Base-by-base conservation (phyloP, 2,888 invertebrate species). In the Eudemis profundana region DNA sequence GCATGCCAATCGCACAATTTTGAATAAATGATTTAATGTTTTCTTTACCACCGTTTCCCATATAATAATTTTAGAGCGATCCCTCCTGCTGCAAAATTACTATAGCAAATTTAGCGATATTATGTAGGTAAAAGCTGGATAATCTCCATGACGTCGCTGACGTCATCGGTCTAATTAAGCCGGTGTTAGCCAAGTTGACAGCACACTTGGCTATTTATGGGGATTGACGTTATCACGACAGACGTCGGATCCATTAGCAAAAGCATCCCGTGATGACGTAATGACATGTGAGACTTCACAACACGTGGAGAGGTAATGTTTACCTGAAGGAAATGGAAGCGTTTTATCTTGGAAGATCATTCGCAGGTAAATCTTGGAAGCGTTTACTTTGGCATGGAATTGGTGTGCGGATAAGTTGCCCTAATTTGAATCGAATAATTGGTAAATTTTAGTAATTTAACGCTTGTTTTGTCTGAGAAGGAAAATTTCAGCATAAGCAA, bases 161-260 rank as follows among this genome's bases (percentile, higher is more conserved):
- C 88, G 91, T 89, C 89, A 90, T 72, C 59, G 66, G 63, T 68
- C 68, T 72, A 76, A 73, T 80, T 86, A 86, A 86, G 79, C 83
- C 82, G 72, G 73, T 81, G 77, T 83, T 77, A 82, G 80, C 81
- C 71, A 76, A 79, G 79, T 79, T 87, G 87, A 89, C 86, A 87
- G 79, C 80, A 72, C 74, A 78, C 76, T 77, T 78, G 73, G 82
- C 84, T 87, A 85, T 90, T 87, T 86, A 84, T 79, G 79, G 76
- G 70, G 73, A 71, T 81, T 86, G 87, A 89, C 89, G 84, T 89
- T 91, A 91, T 92, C 91, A 61, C 68, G 82, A 81, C 79, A 81
- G 78, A 75, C 73, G 73, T 73, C 78, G 81, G 84, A 85, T 83
- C 84, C 87, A 88, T 90, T 90, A 91, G 82, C 80, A 74, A 76